These are phyloP conservation scores for Drosophila asahinai DNA, from an alignment of 1,140 invertebrate species.

Conservation along the genomic window DNA sequence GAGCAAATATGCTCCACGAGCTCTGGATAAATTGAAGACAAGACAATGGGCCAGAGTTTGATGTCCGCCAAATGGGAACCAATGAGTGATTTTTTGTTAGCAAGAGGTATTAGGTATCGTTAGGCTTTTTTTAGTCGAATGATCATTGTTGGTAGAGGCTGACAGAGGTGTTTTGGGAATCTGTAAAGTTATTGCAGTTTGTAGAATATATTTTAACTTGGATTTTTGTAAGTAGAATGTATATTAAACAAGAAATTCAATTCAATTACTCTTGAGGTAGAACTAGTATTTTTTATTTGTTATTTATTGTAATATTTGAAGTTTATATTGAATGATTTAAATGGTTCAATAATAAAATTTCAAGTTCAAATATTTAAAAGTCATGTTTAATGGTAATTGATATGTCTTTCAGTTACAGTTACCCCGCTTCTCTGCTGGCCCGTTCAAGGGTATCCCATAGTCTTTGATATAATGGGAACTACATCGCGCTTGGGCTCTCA, in stretches of 20 bases:
- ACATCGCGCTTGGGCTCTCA: slow-evolving; percentile 4
- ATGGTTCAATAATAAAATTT: neutral
- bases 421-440: neutral
- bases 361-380: slow-evolving; percentile 10
- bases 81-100: slow-evolving; percentile 16
- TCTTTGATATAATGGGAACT: slow-evolving; percentile 25
- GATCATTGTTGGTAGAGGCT: neutral
- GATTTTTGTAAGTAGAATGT: no score
- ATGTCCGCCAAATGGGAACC: slow-evolving; percentile 20
- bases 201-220: neutral
- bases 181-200: neutral
- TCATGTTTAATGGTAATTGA: slow-evolving; percentile 4
- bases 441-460: slow-evolving; percentile 37
- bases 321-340: neutral
- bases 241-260: no score
- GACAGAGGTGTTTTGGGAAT: no score
- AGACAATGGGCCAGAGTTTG: slow-evolving; percentile 44
- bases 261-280: no score
- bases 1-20: slow-evolving; percentile 45
- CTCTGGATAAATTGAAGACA: slow-evolving; percentile 27
- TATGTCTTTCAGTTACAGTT: neutral
- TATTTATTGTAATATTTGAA: no score
- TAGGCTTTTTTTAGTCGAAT: neutral
- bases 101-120: slow-evolving; percentile 13
- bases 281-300: no score